Base-by-base conservation (phyloP, 2,797 vertebrate genomes). In the Morus bassanus region DNA sequence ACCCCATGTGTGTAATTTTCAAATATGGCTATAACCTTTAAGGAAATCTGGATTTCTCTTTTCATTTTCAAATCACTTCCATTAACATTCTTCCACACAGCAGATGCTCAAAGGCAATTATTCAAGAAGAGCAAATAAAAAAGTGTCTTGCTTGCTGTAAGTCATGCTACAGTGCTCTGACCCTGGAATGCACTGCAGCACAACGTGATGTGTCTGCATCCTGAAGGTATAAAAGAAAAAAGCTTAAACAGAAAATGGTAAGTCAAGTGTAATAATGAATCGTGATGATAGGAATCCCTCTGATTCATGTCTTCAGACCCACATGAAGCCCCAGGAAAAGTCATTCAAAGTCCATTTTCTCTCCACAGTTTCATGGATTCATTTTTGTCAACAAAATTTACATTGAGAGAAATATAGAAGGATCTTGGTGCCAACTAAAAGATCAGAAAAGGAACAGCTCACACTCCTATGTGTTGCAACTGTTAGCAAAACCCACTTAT, bases 321-420 rank as follows among this genome's bases (percentile, higher is more conserved):
- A 19, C 16, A 57, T 27, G 81, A 85, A 88, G 31, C 61, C 76
- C 10, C 45, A 88, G 48, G 48, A 93, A 89, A 90, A 84, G 24
- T 81, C 8, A 80, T 81, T 81, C 60, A 35, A 84, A 72, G 31
- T 81, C 79, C 30, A 27, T 88, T 91, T 91, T 93, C 31, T 64
- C 14, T 60, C 28, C 33, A 35, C 14, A 61, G 7, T n/a, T 86
- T 74, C 64, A 28, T 50, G 61, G 76, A 81, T 80, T 53, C 21
- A 45, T 60, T 91, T 95, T 84, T 88, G 10, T 86, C 53, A 88
- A 54, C 31, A 78, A 84, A 94, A 88, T 91, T 91, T 86, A 61
- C 69, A 43, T 80, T 48, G 60, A 85, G 17, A 79, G 9, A 41
- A 85, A 74, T 33, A 67, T 13, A 23, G 27, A 59, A 67, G 1